Conservation (phyloP, 2,113 vertebrate species). For the Prolemur simus region DNA sequence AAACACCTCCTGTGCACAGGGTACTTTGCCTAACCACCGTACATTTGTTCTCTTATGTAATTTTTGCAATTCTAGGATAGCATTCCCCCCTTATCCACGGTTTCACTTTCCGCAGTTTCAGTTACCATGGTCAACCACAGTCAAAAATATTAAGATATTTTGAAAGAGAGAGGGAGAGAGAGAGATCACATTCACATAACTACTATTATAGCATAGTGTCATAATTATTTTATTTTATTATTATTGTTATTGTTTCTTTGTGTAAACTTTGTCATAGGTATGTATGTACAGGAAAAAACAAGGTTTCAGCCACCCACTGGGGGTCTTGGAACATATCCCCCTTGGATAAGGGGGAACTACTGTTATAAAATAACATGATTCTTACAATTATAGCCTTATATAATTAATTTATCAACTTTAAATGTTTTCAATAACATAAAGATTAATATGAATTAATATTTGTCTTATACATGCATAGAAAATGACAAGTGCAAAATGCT, state of each 20-base stretch:
- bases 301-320: not conserved
- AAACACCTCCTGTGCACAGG: not conserved
- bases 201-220: not conserved
- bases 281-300: not conserved
- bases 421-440: not conserved
- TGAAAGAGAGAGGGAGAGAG: not conserved
- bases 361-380: not conserved
- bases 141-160: not conserved
- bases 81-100: not conserved
- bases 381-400: not conserved
- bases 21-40: not conserved
- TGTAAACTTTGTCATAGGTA: not conserved
- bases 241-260: not conserved
- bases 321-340: not conserved
- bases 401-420: slow-evolving; percentile 4
- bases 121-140: not conserved
- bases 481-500: slow-evolving; percentile 4
- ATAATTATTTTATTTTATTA: not conserved
- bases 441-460: not conserved
- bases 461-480: not conserved
- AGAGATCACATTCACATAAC: not conserved
- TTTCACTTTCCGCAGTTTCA: not conserved
- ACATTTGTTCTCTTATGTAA: not conserved
- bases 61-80: not conserved
- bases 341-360: not conserved